phyloP scores from a whole-genome alignment of 2,113 vertebrate genomes.

The Pitta sordida region DNA sequence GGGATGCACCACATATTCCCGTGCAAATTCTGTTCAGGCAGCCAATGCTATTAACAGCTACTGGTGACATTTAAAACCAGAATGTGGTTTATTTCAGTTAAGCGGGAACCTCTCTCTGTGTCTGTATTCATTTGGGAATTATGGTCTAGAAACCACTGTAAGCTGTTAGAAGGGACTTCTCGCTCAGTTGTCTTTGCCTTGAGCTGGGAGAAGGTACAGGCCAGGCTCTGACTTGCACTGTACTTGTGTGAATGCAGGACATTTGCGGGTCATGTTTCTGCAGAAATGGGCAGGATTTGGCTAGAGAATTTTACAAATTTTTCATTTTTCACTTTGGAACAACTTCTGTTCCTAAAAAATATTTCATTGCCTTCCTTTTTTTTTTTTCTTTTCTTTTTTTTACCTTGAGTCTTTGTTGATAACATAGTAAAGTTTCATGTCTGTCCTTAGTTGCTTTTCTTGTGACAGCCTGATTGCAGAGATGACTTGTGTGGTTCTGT shows the following conservation, averaged over 20 bases:
- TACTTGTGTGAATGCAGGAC: not conserved
- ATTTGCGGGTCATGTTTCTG: too few relatives aligned
- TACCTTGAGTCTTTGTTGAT: not conserved
- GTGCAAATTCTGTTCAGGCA: constrained; percentile 62
- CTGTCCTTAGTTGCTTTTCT: not conserved
- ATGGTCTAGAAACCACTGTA: not conserved
- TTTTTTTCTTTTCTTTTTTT: not conserved
- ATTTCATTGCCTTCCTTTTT: not conserved
- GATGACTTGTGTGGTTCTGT: not conserved
- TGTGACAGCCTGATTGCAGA: not conserved
- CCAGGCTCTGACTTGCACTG: not conserved
- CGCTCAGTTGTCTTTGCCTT: not conserved
- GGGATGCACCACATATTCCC: constrained; percentile 32
- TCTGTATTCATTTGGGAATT: not conserved
- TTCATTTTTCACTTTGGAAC: not conserved
- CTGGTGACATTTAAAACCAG: constrained; percentile 50
- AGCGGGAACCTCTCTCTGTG: not conserved
- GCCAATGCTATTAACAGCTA: constrained; percentile 31
- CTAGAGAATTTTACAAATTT: not conserved
- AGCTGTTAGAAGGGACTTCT: not conserved
- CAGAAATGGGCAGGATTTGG: not conserved
- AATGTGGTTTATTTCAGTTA: constrained; percentile 36
- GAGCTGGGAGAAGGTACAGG: not conserved
- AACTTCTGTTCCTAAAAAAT: not conserved
- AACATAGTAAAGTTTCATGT: not conserved